phyloP scores from a whole-genome alignment of 2,797 vertebrate genomes.

The Dryobates pubescens region DNA sequence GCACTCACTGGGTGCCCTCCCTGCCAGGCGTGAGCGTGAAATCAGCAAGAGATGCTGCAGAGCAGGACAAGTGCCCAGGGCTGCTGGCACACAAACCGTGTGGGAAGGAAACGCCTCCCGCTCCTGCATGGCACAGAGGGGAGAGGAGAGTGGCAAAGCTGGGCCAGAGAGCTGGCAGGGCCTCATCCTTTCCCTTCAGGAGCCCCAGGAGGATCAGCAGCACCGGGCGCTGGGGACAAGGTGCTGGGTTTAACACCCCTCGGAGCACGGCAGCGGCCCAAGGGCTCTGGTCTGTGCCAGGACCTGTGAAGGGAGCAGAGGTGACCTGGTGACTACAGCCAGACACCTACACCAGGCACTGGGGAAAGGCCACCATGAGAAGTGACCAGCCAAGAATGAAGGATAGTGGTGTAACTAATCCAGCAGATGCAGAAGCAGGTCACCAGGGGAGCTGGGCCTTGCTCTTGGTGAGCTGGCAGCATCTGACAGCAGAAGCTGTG shows the following conservation, averaged over 20 bases:
- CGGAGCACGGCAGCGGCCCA: not conserved
- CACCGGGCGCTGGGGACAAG: not conserved
- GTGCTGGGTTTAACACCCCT: not conserved
- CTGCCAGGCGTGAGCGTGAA: not conserved
- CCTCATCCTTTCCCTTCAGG: not conserved
- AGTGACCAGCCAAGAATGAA: not conserved
- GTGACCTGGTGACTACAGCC: not conserved
- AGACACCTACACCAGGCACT: not conserved
- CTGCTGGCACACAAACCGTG: not conserved
- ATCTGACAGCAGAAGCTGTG: not conserved
- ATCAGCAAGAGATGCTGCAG: not conserved
- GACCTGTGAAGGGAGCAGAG: not conserved
- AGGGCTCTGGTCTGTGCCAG: not conserved
- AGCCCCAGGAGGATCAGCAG: not conserved
- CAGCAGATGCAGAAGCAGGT: accelerated
- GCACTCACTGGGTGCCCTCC: not conserved
- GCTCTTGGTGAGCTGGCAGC: not conserved
- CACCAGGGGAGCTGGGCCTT: not conserved
- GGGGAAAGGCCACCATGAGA: not conserved
- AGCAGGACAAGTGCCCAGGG: not conserved
- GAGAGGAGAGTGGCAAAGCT: accelerated
- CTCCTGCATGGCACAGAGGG: not conserved
- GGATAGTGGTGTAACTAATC: not conserved
- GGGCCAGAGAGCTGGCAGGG: not conserved
- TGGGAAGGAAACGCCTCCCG: not conserved